Conservation (phyloP, 2,113 vertebrate species). For the Benitochromis conjunctus region DNA sequence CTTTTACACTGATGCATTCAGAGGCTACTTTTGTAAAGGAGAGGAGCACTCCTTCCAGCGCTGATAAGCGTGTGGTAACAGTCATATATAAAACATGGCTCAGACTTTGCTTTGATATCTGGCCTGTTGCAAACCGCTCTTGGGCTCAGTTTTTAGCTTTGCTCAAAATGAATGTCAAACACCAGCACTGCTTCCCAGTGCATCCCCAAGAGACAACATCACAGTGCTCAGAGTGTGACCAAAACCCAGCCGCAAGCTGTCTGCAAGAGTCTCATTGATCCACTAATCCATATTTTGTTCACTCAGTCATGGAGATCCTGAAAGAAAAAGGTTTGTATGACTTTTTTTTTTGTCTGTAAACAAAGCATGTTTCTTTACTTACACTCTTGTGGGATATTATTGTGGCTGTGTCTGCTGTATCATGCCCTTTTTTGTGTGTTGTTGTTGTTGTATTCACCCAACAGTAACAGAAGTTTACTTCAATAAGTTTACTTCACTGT, state of each 20-base stretch:
- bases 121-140: neutral
- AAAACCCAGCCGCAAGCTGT: slow-evolving; percentile 20
- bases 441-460: neutral
- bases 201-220: slow-evolving; percentile 10
- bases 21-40: neutral
- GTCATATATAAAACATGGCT: neutral
- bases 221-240: slow-evolving; percentile 13
- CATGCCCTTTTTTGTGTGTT: neutral
- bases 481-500: neutral
- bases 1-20: neutral
- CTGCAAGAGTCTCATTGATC: slow-evolving; percentile 40
- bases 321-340: slow-evolving; percentile 27
- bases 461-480: neutral
- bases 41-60: neutral
- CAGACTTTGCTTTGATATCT: neutral
- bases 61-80: neutral
- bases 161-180: slow-evolving; percentile 27
- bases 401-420: neutral
- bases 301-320: slow-evolving; percentile 42
- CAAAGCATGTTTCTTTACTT: neutral
- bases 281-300: slow-evolving; percentile 56
- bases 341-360: slow-evolving; percentile 16
- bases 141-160: neutral
- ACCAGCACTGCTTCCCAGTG: neutral
- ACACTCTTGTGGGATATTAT: neutral